Percentiles rank a stretch among this genome's conserved stretches.
phyloP scores from a whole-genome alignment of 35 echinoderm and acorn worm genomes.

The Lytechinus variegatus region DNA sequence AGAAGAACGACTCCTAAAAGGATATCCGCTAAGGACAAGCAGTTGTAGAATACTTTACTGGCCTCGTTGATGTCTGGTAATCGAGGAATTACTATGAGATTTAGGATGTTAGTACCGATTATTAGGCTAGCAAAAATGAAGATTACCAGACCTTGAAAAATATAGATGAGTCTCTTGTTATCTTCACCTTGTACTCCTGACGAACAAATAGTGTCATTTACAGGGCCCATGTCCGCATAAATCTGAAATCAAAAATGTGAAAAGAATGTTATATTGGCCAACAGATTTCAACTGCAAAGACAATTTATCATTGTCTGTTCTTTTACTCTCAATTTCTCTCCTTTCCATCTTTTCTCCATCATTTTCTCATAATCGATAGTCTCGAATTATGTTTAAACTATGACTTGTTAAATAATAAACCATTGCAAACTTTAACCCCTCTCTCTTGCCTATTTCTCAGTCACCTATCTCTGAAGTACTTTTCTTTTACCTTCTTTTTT shows the following conservation, averaged over 20 bases:
- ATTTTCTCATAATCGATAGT: too few species aligned
- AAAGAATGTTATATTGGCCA: too few species aligned
- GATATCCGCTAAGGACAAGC: conserved; percentile 20
- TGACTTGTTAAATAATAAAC: too few species aligned
- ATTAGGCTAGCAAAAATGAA: conserved; percentile 12
- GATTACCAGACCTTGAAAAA: conserved; percentile 13
- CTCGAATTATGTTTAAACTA: too few species aligned
- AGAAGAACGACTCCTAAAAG: conserved; percentile 21
- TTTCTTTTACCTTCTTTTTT: too few species aligned
- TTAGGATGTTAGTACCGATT: conserved; percentile 4
- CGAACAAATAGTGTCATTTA: not conserved
- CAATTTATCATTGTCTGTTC: too few species aligned
- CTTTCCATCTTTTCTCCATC: too few species aligned
- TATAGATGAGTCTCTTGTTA: not conserved
- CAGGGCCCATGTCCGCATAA: not conserved
- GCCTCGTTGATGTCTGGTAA: conserved; percentile 28
- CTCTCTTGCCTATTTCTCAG: too few species aligned
- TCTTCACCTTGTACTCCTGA: not conserved
- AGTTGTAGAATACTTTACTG: conserved; percentile 43
- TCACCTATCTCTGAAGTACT: too few species aligned
- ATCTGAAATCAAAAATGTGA: not conserved
- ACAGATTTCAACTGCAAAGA: too few species aligned
- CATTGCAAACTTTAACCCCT: too few species aligned
- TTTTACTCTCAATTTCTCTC: too few species aligned
- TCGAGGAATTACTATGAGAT: not conserved